These are phyloP conservation scores for Peromyscus californicus DNA, from an alignment of 2,113 vertebrate genomes.

Conservation along the genomic window DNA sequence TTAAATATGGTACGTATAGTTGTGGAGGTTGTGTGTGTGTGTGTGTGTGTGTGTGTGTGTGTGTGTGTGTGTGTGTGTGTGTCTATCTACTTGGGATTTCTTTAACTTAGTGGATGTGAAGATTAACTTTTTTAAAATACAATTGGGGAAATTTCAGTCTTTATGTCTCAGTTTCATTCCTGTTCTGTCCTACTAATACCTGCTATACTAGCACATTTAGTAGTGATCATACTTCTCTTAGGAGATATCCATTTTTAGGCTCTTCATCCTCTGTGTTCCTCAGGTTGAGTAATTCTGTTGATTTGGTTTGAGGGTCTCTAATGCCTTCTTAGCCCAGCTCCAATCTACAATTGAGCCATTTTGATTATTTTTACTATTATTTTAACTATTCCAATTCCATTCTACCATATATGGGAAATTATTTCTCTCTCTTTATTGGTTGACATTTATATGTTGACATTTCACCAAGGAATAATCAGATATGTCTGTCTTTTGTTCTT, in stretches of 20 bases:
- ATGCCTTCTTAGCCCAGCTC: neutral
- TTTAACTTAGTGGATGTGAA: neutral
- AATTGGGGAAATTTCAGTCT: neutral
- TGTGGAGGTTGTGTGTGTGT: neutral
- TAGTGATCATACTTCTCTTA: neutral
- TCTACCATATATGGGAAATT: neutral
- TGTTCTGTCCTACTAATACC: neutral
- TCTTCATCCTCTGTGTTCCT: neutral
- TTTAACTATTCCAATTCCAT: neutral
- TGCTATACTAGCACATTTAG: neutral
- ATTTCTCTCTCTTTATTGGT: neutral
- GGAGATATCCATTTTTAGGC: neutral
- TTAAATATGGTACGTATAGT: neutral
- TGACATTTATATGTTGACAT: neutral
- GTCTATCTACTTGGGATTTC: neutral
- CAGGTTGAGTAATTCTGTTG: neutral
- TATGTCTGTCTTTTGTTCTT: neutral
- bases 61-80: neutral
- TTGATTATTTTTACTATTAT: constrained; percentile 15
- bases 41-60: neutral
- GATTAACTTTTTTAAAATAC: neutral
- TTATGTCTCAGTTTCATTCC: neutral
- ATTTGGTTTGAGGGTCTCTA: neutral
- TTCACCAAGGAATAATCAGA: neutral
- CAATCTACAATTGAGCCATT: neutral